Evolutionary conservation across 1,140 invertebrate species (phyloP), one percentile per base, ranked within the genome.

Genomic region (Ladona fulva): DNA sequence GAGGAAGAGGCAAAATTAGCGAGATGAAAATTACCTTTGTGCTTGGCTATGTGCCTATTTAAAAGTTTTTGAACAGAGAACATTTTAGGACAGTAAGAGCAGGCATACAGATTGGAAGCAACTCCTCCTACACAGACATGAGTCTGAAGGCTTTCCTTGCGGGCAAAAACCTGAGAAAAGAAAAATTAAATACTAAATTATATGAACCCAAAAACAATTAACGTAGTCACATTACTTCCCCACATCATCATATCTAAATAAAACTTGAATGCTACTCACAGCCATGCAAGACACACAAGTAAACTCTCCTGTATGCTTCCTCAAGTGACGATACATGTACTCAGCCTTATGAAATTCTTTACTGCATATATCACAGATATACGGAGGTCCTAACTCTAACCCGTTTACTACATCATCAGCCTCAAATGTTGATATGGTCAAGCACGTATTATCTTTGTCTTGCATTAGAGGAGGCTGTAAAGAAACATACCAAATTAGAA

Each of bases 321-420:
- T 84, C 80, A 89, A 83, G 83, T 89, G 88, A 6, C 85, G 81
- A 76, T 85, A 84, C 12, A 90, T 80, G 77, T 85, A 85, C 77
- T 84, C 84, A 25, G 85, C 81, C 74, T 83, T 86, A 14, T 81
- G 81, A 82, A 88, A 89, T 12, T 80, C 80, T 79, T 88, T 88
- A 24, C 85, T 81, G 81, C 89, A 90, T 77, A 89, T 87, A 82
- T 89, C 88, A 83, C 89, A 89, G 42, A 82, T 79, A 76, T 84
- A 85, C 75, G 83, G 82, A 24, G 79, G 81, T 77, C 76, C 78
- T 25, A 77, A 22, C 52, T 66, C 52, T 22, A 66, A 16, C 12
- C 52, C 52, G 12, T 22, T 66, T 1, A 66, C 12, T 66, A 22
- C 16, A 66, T 22, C 52, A 22, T 66, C 52, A 16, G 52, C 16